A percentile compares a stretch with the other conserved stretches of the same genome.
phyloP scores from a whole-genome alignment of 2,113 vertebrate genomes.

The Sigmodon hispidus region DNA sequence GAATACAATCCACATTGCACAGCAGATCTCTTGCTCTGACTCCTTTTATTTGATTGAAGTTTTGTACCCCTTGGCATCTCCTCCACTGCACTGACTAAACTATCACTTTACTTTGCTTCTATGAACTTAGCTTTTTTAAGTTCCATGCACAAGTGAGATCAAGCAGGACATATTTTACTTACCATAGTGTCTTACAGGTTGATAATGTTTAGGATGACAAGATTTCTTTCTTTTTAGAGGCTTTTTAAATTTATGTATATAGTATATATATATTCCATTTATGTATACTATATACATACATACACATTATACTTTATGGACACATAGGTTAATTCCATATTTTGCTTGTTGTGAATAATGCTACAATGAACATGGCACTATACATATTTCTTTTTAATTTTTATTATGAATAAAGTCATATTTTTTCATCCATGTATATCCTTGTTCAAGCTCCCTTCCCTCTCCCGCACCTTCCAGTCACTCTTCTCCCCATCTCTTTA shows the following conservation, averaged over 20 bases:
- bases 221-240: background rate
- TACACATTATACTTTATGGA: background rate
- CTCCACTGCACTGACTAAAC: background rate
- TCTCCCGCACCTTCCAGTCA: too few species aligned
- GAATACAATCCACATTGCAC: background rate
- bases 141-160: background rate
- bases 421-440: too few species aligned
- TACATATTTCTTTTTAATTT: too few species aligned
- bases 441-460: too few species aligned
- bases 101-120: background rate
- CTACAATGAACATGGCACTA: background rate
- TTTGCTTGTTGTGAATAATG: background rate
- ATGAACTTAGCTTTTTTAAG: background rate
- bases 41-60: background rate
- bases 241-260: background rate
- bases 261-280: background rate
- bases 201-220: background rate
- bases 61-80: background rate
- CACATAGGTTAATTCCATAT: background rate
- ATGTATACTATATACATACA: background rate
- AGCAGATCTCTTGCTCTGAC: background rate
- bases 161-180: constrained; percentile 4
- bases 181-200: background rate
- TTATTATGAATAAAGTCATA: too few species aligned
- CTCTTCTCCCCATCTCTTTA: too few species aligned